phyloP scores from a whole-genome alignment of 2,888 invertebrate species.

The Diloba caeruleocephala region DNA sequence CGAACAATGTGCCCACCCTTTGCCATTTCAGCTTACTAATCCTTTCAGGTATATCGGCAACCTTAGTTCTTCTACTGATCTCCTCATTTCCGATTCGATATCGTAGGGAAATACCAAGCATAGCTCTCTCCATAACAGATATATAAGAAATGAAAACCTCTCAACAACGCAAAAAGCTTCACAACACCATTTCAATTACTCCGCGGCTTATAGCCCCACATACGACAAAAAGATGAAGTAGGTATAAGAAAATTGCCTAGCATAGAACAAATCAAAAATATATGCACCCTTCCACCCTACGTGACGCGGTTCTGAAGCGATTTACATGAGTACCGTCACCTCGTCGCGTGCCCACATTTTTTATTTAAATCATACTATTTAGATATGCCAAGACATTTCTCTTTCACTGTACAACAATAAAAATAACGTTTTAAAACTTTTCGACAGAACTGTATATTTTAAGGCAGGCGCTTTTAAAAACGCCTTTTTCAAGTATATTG shows the following conservation, averaged over 20 bases:
- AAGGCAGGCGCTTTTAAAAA: constrained; percentile 35
- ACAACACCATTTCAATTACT: constrained; percentile 51
- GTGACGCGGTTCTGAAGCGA: constrained; percentile 82
- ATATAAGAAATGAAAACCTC: constrained; percentile 7
- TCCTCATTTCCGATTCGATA: no score
- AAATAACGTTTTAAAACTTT: constrained; percentile 70
- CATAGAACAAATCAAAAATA: constrained; percentile 88
- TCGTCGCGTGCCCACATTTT: constrained; percentile 86
- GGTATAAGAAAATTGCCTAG: constrained; percentile 79
- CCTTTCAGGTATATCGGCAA: no score
- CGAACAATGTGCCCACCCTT: no score
- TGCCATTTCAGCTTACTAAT: no score
- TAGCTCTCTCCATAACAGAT: neutral
- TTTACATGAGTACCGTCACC: constrained; percentile 82
- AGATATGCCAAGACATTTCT: constrained; percentile 83
- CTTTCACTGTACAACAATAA: constrained; percentile 66
- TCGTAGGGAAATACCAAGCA: no score
- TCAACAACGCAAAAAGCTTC: constrained; percentile 27
- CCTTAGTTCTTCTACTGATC: no score
- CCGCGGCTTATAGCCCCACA: constrained; percentile 48
- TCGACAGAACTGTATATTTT: constrained; percentile 41
- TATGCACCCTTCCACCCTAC: constrained; percentile 87
- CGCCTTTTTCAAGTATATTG: constrained; percentile 43
- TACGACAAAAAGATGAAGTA: constrained; percentile 71
- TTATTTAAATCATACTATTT: constrained; percentile 88